A percentile compares a stretch with the other conserved stretches of the same genome.
phyloP scores from a whole-genome alignment of 1,140 invertebrate species.

The Helicoverpa armigera region DNA sequence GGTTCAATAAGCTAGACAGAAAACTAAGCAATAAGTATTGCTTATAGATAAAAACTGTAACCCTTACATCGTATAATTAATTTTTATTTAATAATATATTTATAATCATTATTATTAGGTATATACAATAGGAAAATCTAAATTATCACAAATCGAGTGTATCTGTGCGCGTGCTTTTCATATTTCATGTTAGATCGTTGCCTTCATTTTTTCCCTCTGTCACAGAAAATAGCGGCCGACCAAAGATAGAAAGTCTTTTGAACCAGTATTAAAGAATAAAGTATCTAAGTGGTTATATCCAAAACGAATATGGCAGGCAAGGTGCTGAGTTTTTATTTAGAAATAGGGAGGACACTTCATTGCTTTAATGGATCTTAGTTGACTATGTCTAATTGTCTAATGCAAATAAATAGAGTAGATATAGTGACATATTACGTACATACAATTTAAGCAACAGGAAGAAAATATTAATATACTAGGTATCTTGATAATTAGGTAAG shows the following conservation, averaged over 20 bases:
- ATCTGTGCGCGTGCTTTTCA: constrained; percentile 14
- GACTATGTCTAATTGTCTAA: too few relatives aligned
- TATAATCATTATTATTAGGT: constrained; percentile 38
- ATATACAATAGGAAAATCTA: constrained; percentile 54
- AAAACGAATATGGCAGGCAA: too few relatives aligned
- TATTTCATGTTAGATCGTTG: background rate
- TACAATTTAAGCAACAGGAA: background rate
- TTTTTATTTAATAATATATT: constrained; percentile 37
- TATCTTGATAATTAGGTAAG: too few relatives aligned
- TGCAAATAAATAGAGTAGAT: background rate
- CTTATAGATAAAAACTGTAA: constrained; percentile 15
- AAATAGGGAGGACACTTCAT: too few relatives aligned
- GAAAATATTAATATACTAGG: background rate
- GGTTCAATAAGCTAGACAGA: constrained; percentile 9
- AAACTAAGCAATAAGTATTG: constrained; percentile 19
- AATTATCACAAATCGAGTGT: constrained; percentile 53
- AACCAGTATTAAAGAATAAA: too few relatives aligned
- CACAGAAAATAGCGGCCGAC: too few relatives aligned
- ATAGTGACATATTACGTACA: background rate
- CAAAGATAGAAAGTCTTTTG: too few relatives aligned
- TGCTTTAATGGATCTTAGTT: too few relatives aligned
- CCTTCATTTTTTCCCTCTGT: background rate
- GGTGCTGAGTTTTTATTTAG: too few relatives aligned
- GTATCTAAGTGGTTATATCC: too few relatives aligned
- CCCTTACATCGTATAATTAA: constrained; percentile 13